Percentiles rank a stretch among this genome's conserved stretches.
Evolutionary conservation across 2,113 vertebrate species (phyloP).

Genomic region (Daphoenositta chrysoptera): DNA sequence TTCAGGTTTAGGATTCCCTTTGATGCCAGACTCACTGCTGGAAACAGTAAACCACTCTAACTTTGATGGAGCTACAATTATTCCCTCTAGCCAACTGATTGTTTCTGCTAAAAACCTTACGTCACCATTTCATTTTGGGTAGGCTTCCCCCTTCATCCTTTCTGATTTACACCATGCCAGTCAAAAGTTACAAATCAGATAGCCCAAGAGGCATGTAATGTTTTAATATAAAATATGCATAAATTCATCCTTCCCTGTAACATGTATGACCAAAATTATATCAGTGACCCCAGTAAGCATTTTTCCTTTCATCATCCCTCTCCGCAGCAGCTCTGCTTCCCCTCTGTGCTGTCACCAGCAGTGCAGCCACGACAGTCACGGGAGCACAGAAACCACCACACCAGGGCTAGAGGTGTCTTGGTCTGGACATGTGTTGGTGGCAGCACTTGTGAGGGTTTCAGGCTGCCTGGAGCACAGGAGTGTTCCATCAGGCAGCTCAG

Average conservation of each 20-base stretch:
- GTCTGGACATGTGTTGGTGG: background rate
- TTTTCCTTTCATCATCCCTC: background rate
- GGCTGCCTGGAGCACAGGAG: background rate
- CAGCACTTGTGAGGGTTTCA: background rate
- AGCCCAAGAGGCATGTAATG: background rate
- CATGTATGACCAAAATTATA: fast-evolving
- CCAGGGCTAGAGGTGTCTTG: background rate
- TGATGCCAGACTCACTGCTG: conserved; percentile 36
- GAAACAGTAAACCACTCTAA: conserved; percentile 22
- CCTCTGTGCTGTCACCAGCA: background rate
- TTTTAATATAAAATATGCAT: background rate
- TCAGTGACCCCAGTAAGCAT: fast-evolving
- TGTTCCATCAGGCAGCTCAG: background rate
- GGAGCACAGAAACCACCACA: background rate
- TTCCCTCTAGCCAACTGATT: conserved; percentile 6
- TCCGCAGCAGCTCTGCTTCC: background rate
- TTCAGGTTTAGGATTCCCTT: conserved; percentile 34
- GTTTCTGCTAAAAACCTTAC: background rate
- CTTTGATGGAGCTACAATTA: conserved; percentile 15
- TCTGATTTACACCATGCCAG: background rate
- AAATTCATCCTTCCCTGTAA: background rate
- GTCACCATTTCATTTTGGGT: background rate
- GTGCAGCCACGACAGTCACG: fast-evolving
- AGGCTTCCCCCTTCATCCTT: background rate
- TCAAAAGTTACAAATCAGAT: background rate